These are phyloP conservation scores for Coenonympha glycerion DNA, from an alignment of 2,888 invertebrate genomes.

Conservation along the genomic window DNA sequence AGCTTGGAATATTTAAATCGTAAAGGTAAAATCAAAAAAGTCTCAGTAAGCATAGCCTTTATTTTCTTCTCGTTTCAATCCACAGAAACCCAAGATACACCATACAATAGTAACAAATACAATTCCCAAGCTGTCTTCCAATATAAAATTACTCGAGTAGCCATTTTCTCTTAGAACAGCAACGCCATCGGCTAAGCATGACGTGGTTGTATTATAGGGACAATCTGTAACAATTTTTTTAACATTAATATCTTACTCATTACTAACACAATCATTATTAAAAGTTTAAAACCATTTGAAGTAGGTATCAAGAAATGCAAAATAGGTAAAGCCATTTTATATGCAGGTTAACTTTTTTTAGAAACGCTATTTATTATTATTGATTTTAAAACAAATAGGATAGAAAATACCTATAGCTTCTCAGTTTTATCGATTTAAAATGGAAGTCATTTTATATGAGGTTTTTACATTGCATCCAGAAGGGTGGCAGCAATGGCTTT, in stretches of 20 bases:
- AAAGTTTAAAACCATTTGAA: too few relatives aligned
- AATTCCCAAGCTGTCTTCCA: slow-evolving; percentile 52
- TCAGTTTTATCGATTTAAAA: too few relatives aligned
- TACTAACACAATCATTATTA: not conserved
- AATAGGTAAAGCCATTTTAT: too few relatives aligned
- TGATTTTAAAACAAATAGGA: too few relatives aligned
- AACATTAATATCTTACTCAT: not conserved
- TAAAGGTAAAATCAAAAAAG: slow-evolving; percentile 1
- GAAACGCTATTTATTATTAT: too few relatives aligned
- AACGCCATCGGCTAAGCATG: slow-evolving; percentile 50
- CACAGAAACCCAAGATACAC: slow-evolving; percentile 53
- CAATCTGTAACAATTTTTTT: slow-evolving; percentile 48
- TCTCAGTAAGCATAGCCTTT: slow-evolving; percentile 61
- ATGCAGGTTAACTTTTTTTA: too few relatives aligned
- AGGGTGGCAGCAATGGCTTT: too few relatives aligned
- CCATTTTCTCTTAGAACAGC: slow-evolving; percentile 55
- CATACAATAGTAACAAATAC: slow-evolving; percentile 46
- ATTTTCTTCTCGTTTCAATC: slow-evolving; percentile 57
- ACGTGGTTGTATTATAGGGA: slow-evolving; percentile 44
- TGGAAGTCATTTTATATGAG: too few relatives aligned
- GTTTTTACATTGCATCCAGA: too few relatives aligned
- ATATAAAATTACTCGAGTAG: slow-evolving; percentile 47
- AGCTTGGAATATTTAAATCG: too few relatives aligned
- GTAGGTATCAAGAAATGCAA: too few relatives aligned
- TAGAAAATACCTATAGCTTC: too few relatives aligned